Evolutionary conservation across 2,888 invertebrate species (phyloP).

Genomic region (Drosophila subquinaria): DNA sequence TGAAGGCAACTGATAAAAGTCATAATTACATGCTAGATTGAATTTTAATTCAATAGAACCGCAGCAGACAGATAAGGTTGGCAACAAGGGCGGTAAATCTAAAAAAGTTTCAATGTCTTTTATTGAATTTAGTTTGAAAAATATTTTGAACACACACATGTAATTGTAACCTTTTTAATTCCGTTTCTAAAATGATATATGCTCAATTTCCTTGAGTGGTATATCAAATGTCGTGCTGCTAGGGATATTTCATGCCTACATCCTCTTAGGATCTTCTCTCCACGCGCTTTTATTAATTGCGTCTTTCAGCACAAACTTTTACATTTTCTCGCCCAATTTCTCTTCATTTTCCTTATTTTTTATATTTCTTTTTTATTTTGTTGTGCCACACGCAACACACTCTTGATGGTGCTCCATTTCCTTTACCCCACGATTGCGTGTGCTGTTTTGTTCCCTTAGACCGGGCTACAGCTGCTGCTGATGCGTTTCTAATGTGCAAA

Average conservation of each 20-base stretch:
- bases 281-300: constrained; percentile 64
- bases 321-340: constrained; percentile 60
- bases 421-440: constrained; percentile 53
- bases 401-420: constrained; percentile 24
- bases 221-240: constrained; percentile 24
- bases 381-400: constrained; percentile 63
- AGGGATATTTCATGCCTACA: constrained; percentile 41
- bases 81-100: neutral
- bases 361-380: constrained; percentile 6
- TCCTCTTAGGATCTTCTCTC: constrained; percentile 23
- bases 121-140: neutral
- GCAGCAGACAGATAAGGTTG: neutral
- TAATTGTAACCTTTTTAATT: neutral
- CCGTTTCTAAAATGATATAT: constrained; percentile 8
- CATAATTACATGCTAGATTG: constrained; percentile 85
- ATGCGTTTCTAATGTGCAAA: constrained; percentile 81
- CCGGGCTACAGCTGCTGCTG: constrained; percentile 66
- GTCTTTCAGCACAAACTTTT: constrained; percentile 41
- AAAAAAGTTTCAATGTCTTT: neutral
- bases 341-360: constrained; percentile 47
- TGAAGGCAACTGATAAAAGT: constrained; percentile 73
- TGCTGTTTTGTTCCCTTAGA: constrained; percentile 37
- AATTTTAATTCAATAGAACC: constrained; percentile 83
- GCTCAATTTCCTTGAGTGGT: constrained; percentile 16
- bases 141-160: neutral